A percentile compares a stretch with the other conserved stretches of the same genome.
These are phyloP conservation scores for Diadumene lineata DNA, from an alignment of 92 coral and sea anemone genomes.

Conservation along the genomic window DNA sequence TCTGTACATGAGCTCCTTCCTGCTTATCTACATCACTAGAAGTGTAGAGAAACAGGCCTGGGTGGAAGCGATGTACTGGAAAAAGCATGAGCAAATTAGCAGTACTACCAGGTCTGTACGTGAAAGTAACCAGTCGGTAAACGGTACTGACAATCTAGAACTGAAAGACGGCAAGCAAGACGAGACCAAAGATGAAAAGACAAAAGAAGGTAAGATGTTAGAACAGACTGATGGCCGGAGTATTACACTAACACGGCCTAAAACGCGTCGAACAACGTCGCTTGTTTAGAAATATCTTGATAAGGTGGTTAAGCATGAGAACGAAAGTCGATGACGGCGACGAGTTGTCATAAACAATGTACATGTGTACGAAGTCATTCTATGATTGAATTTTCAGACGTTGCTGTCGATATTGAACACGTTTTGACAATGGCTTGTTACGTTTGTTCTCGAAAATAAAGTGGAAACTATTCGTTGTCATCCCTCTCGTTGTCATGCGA, in stretches of 20 bases:
- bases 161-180: not conserved
- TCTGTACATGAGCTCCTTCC: slow-evolving; percentile 80
- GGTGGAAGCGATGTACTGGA: slow-evolving; percentile 66
- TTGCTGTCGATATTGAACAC: too few relatives aligned
- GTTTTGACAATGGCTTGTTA: too few relatives aligned
- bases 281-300: not conserved
- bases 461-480: too few relatives aligned
- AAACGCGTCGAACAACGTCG: not conserved
- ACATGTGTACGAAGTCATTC: too few relatives aligned
- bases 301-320: too few relatives aligned
- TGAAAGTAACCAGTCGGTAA: not conserved
- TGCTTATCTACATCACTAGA: slow-evolving; percentile 77
- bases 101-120: not conserved
- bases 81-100: not conserved
- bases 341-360: too few relatives aligned
- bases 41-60: slow-evolving; percentile 67
- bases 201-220: not conserved
- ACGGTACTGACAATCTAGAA: not conserved
- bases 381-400: too few relatives aligned
- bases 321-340: too few relatives aligned
- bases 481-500: too few relatives aligned
- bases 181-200: not conserved
- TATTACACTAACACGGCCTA: not conserved
- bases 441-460: too few relatives aligned
- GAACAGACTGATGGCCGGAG: not conserved